Base-by-base conservation (phyloP, 2,888 invertebrate species). In the Orchestes rusci region DNA sequence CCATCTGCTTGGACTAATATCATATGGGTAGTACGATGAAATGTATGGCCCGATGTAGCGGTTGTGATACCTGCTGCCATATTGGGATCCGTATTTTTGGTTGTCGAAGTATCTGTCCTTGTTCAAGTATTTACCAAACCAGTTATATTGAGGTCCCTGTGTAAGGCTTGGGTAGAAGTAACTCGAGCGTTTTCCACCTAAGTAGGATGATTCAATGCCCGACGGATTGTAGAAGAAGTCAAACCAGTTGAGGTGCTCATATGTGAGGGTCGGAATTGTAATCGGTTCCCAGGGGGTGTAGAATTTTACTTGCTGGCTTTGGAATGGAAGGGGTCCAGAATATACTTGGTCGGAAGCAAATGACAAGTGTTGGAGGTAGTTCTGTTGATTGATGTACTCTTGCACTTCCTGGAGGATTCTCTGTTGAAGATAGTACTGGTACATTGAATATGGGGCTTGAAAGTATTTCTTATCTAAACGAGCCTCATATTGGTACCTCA, bases 391-490 rank as follows among this genome's bases (percentile, higher is more conserved):
- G 19, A 47, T 23, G 31, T 42, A 47, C 33, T 45, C 27, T 28
- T 36, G 16, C 10, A 33, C 17, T 31, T 49, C 42, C 16, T 41
- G 35, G 16, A 39, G 30, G 8, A 49, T n/a, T 13, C 17, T 28
- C 23, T 45, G 41, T 17, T 42, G 3, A 18, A 18, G 31, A 34
- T 23, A 42, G 34, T 45, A 39, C 17, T 43, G 45, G 42, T 39
- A 45, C 12, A 45, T 35, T 18, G 33, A 16, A 16, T 42, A 49
- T 16, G 49, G 45, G 10, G 45, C 16, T 18, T 49, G 33, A 28
- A 45, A 39, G 29, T 42, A 42, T 3, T 41, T 28, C 13, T 41
- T 35, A 16, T 12, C 18, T 19, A 31, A 23, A 13, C 30, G 35
- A 30, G 23, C 27, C 43, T 39, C 35, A 10, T 47, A 47, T 31